Evolutionary conservation across 2,888 invertebrate genomes (phyloP).

Genomic region (Chaetoderma sp.): DNA sequence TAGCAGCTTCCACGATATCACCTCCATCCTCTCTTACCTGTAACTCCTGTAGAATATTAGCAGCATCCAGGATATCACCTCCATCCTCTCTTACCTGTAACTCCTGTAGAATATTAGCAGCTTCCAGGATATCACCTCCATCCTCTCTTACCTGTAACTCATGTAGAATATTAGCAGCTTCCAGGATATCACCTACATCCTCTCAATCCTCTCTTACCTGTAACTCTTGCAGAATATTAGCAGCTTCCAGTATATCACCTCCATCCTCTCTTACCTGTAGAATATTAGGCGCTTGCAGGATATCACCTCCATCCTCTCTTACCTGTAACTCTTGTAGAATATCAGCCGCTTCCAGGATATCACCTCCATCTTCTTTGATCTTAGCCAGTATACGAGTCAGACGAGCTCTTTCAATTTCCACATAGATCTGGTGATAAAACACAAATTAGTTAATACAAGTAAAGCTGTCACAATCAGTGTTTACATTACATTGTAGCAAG

Average conservation of each 20-base stretch:
- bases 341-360: constrained; percentile 87
- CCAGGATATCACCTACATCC: too few species aligned
- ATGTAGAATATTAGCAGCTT: too few species aligned
- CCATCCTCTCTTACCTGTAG: constrained; percentile 78
- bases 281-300: constrained; percentile 90
- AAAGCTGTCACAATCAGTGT: neutral
- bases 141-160: too few species aligned
- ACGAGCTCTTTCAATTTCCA: constrained; percentile 98
- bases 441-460: constrained; percentile 1
- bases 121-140: too few species aligned
- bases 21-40: constrained; percentile 79
- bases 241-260: constrained; percentile 83
- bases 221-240: constrained; percentile 93
- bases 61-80: constrained; percentile 83
- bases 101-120: too few species aligned
- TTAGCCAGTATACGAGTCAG: constrained; percentile 81
- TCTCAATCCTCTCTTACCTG: constrained; percentile 79
- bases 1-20: too few species aligned
- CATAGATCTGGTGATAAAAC: constrained; percentile 83
- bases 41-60: constrained; percentile 93
- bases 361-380: constrained; percentile 73
- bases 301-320: constrained; percentile 71
- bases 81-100: constrained; percentile 73
- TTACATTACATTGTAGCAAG: too few species aligned
- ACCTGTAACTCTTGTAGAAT: constrained; percentile 95